Percentiles rank a stretch among this genome's conserved stretches.
phyloP scores from a whole-genome alignment of 2,113 vertebrate genomes.

The Psammodynastes pulverulentus region DNA sequence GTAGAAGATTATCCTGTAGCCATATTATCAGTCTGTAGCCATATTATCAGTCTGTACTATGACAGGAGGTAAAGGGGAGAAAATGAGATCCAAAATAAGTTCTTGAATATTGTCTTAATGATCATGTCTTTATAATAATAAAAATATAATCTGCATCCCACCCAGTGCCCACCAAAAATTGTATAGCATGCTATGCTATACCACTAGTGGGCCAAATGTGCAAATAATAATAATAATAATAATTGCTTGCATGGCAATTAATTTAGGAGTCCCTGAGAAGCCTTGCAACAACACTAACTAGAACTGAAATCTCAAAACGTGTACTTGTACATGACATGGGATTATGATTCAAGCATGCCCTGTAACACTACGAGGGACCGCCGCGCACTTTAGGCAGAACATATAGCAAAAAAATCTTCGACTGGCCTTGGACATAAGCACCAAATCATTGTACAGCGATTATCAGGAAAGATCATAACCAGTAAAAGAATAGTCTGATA shows the following conservation, averaged over 20 bases:
- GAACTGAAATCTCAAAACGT: not conserved
- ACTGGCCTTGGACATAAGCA: not conserved
- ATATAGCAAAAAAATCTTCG: not conserved
- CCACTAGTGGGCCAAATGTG: not conserved
- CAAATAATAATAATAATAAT: not conserved
- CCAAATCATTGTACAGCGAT: not conserved
- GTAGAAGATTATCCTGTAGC: not conserved
- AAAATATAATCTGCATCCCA: not conserved
- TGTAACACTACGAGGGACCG: not conserved
- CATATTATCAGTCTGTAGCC: too few species aligned
- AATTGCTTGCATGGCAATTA: not conserved
- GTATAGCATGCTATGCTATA: not conserved
- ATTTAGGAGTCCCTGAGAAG: not conserved
- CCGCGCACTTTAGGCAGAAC: not conserved
- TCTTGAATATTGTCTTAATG: not conserved
- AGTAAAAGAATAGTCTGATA: not conserved
- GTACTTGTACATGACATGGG: not conserved
- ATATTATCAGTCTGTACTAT: too few species aligned
- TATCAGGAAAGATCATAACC: not conserved
- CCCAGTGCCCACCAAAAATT: not conserved
- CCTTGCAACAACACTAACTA: not conserved
- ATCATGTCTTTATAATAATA: not conserved
- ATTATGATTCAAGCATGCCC: not conserved
- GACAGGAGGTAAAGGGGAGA: too few species aligned
- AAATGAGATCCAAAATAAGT: not conserved